Percentiles rank a stretch among this genome's conserved stretches.
phyloP scores from a whole-genome alignment of 2,888 invertebrate species.

The Hoplodrina blanda region DNA sequence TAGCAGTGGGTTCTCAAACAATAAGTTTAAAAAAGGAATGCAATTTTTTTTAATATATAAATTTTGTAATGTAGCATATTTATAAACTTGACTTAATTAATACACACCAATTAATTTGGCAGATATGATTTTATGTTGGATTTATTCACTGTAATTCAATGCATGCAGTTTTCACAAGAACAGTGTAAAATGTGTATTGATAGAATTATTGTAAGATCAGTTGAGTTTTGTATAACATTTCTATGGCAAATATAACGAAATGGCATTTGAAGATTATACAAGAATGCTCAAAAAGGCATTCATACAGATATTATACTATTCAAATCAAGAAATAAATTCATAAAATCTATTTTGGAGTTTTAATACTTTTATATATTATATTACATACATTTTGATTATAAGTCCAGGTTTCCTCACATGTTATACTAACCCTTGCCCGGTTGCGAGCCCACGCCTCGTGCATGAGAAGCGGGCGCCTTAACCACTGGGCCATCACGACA shows the following conservation, averaged over 20 bases:
- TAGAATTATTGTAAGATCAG: constrained; percentile 82
- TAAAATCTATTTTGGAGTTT: constrained; percentile 77
- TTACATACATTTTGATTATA: too few species aligned
- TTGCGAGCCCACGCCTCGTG: too few species aligned
- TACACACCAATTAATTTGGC: constrained; percentile 50
- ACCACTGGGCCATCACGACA: too few species aligned
- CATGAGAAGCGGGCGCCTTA: too few species aligned
- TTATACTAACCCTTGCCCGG: too few species aligned
- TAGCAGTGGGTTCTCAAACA: constrained; percentile 46
- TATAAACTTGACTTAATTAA: constrained; percentile 53
- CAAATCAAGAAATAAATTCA: constrained; percentile 88
- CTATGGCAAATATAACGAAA: constrained; percentile 83
- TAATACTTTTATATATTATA: constrained; percentile 38
- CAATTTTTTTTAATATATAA: constrained; percentile 46
- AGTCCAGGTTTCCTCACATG: too few species aligned
- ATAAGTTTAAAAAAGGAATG: constrained; percentile 41
- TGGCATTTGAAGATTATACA: constrained; percentile 86
- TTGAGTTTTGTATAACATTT: constrained; percentile 89
- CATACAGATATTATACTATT: constrained; percentile 87
- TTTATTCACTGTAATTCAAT: constrained; percentile 51
- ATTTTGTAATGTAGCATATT: constrained; percentile 52
- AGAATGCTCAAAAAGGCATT: constrained; percentile 85
- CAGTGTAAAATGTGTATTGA: constrained; percentile 71
- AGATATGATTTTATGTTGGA: constrained; percentile 48
- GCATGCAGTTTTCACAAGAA: constrained; percentile 69